These are phyloP conservation scores for Gila robusta DNA, from an alignment of 2,797 vertebrate species.

Conservation along the genomic window DNA sequence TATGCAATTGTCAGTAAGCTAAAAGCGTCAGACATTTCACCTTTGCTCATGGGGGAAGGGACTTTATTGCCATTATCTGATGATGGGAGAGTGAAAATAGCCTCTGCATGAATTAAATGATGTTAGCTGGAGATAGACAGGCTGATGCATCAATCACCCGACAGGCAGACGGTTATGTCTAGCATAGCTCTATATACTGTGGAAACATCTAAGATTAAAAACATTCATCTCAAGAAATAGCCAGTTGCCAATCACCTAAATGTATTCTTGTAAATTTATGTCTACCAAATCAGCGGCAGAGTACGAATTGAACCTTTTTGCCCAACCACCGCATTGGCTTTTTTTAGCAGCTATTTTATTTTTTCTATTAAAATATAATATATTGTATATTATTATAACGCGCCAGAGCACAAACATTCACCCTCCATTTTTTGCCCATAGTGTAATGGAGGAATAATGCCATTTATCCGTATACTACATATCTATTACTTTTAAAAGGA, in stretches of 20 bases:
- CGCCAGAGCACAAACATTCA: neutral
- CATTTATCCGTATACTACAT: neutral
- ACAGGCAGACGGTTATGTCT: conserved; percentile 15
- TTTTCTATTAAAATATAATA: too few relatives aligned
- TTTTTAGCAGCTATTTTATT: neutral
- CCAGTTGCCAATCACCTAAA: conserved; percentile 1
- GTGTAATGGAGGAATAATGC: neutral
- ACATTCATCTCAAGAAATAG: neutral
- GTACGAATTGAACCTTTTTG: neutral
- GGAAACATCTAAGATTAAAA: conserved; percentile 13
- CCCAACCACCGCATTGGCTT: neutral
- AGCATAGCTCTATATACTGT: conserved; percentile 6
- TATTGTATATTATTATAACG: too few relatives aligned
- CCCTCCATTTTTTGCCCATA: neutral
- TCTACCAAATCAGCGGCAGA: neutral
- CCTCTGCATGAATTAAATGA: conserved; percentile 43
- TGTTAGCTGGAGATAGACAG: neutral
- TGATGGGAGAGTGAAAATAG: conserved; percentile 34
- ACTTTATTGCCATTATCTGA: conserved; percentile 45
- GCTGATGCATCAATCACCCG: conserved; percentile 10
- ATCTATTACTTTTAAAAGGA: neutral
- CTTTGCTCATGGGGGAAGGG: conserved; percentile 24
- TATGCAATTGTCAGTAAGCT: conserved; percentile 33
- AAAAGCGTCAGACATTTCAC: conserved; percentile 14
- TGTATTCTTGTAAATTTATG: neutral